Evolutionary conservation across 2,113 vertebrate genomes (phyloP).

Genomic region (Crotalus horridus): DNA sequence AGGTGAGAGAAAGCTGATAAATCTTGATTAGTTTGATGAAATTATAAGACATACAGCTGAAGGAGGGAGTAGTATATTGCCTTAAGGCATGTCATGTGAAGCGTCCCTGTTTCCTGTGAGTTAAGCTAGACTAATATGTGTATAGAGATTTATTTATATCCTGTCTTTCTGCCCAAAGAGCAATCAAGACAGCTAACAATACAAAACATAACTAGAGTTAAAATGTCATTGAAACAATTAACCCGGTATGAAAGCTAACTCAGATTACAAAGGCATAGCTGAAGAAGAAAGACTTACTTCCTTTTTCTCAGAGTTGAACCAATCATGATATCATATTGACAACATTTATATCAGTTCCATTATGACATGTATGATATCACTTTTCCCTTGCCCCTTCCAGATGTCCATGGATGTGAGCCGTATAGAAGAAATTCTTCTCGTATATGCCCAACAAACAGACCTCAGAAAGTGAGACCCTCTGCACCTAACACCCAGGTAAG

Average conservation of each 20-base stretch:
- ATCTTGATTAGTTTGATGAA: not conserved
- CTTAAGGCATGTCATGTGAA: not conserved
- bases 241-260: not conserved
- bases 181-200: not conserved
- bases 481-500: not conserved
- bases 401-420: not conserved
- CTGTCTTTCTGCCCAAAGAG: not conserved
- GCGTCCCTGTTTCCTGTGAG: not conserved
- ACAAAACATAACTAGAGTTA: not conserved
- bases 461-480: not conserved
- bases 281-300: not conserved
- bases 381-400: not conserved
- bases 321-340: not conserved
- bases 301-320: not conserved
- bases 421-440: not conserved
- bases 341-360: not conserved
- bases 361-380: not conserved
- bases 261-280: not conserved
- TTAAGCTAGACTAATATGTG: not conserved
- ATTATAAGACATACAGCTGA: not conserved
- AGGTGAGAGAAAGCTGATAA: not conserved
- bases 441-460: not conserved
- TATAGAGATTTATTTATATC: not conserved
- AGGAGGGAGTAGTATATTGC: not conserved
- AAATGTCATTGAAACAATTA: not conserved